phyloP scores from a whole-genome alignment of 1,140 invertebrate genomes.

The Nixonia krombeini region DNA sequence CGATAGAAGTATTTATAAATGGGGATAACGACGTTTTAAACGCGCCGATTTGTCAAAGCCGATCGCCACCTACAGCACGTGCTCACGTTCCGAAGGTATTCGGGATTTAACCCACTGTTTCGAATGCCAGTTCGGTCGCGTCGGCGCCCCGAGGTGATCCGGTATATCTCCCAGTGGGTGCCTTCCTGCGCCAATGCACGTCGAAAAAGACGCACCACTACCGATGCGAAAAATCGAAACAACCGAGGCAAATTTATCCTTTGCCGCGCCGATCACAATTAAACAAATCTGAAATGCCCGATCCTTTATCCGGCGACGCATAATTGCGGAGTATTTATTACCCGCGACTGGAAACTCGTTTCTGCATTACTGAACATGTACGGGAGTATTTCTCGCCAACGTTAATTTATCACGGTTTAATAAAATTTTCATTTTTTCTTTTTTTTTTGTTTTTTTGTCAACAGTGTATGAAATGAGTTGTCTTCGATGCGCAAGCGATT shows the following conservation, averaged over 20 bases:
- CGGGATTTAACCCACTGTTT: constrained; percentile 26
- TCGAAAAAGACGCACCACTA: constrained; percentile 13
- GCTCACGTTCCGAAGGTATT: constrained; percentile 15
- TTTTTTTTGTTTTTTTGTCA: too few species aligned
- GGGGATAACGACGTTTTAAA: constrained; percentile 40
- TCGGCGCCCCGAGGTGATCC: constrained; percentile 49
- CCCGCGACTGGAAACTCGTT: too few species aligned
- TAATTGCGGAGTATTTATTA: too few species aligned
- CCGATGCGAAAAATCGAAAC: constrained; percentile 6
- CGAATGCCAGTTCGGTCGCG: constrained; percentile 23
- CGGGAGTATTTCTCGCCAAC: too few species aligned
- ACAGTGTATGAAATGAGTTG: too few species aligned
- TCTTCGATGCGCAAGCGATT: too few species aligned
- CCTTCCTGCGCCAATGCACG: constrained; percentile 24
- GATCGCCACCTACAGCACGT: constrained; percentile 28
- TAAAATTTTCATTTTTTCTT: too few species aligned
- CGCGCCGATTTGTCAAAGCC: constrained; percentile 42
- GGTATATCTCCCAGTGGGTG: constrained; percentile 46
- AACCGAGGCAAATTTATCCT: constrained; percentile 16
- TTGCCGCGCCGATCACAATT: too few species aligned
- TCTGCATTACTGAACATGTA: too few species aligned
- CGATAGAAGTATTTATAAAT: constrained; percentile 20
- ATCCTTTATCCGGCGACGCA: too few species aligned
- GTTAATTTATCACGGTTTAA: too few species aligned
- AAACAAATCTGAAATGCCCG: too few species aligned